Percentiles rank a stretch among this genome's conserved stretches.
Evolutionary conservation across 1,140 invertebrate genomes (phyloP).

Genomic region (Anastrepha ludens): DNA sequence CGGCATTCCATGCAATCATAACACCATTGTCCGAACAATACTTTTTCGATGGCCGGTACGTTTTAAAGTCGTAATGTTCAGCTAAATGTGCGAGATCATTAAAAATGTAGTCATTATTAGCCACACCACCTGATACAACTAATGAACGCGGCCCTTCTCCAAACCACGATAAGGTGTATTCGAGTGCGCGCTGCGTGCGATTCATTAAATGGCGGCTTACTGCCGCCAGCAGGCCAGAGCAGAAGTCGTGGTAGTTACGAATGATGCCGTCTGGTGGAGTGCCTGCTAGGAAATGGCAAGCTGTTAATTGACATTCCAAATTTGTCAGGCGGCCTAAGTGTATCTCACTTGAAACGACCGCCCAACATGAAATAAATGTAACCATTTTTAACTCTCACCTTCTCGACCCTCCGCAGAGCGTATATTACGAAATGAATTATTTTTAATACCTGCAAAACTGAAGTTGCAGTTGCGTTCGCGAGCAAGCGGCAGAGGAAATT

Average conservation of each 20-base stretch:
- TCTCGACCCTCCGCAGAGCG: slow-evolving; percentile 78
- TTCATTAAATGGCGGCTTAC: slow-evolving; percentile 87
- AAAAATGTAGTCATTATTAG: slow-evolving; percentile 91
- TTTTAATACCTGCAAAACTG: slow-evolving; percentile 87
- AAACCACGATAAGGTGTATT: slow-evolving; percentile 81
- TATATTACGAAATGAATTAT: slow-evolving; percentile 76
- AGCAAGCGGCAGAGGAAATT: slow-evolving; percentile 79
- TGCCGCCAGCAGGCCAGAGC: slow-evolving; percentile 87
- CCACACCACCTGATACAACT: slow-evolving; percentile 96
- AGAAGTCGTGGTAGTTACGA: slow-evolving; percentile 87
- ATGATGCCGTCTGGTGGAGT: slow-evolving; percentile 81
- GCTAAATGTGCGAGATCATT: slow-evolving; percentile 82
- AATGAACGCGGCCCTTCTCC: slow-evolving; percentile 76
- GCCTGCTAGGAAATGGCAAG: slow-evolving; percentile 25
- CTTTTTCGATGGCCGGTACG: slow-evolving; percentile 86
- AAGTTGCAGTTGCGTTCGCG: slow-evolving; percentile 86
- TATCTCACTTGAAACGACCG: too few relatives aligned
- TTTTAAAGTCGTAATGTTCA: slow-evolving; percentile 79
- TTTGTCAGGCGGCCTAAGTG: too few relatives aligned
- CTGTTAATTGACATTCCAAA: too few relatives aligned
- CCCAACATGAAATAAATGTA: not conserved
- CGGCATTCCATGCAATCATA: slow-evolving; percentile 99
- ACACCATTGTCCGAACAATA: slow-evolving; percentile 98
- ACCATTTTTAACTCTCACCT: slow-evolving; percentile 16
- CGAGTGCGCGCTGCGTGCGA: slow-evolving; percentile 87